Evolutionary conservation across 2,113 vertebrate species (phyloP), one percentile per base, ranked within the genome.

Genomic region (Anhinga rufa): DNA sequence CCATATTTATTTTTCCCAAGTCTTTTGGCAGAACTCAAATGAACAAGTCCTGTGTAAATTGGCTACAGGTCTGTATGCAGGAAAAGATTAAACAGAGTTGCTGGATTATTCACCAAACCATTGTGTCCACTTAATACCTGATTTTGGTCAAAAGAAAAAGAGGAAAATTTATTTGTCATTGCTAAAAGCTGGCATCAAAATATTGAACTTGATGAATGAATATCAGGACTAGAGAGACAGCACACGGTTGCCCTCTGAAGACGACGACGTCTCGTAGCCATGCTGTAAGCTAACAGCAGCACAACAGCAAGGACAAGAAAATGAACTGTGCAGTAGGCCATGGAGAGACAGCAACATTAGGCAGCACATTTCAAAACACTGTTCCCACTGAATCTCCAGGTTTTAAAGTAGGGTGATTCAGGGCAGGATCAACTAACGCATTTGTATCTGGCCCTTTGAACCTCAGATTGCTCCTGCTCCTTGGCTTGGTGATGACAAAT

Each of bases 241-340:
- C 32, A 18, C 3, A 19, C 1, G 21, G 32, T 12, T 10, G 9
- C 18, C 21, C 48, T 51, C 49, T n/a, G 52, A 32, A 32, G 36
- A 31, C 10, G 9, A 24, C 0, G 4, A 28, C 22, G 20, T 61
- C n/a, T 34, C 19, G 1, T 9, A 34, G 69, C 12, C 14, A 2
- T 10, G 17, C 34, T 44, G 76, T 46, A 40, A n/a, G n/a, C 7
- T 18, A n/a, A 9, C 36, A 52, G 52, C 36, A 86, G 66, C 48
- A 57, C 78, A 42, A 29, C 31, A 79, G 48, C 52, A 68, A 28
- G 29, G 17, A 38, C n/a, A 42, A 66, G n/a, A 14, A 69, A 40
- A n/a, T 2, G 14, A 64, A 65, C 42, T 1, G 0, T 7, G 8
- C 0, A 1, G 26, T 5, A 26, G 31, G 28, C 28, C 32, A 7